Evolutionary conservation across 2,113 vertebrate species (phyloP), one percentile per base, ranked within the genome.

Genomic region (Sturnira hondurensis): DNA sequence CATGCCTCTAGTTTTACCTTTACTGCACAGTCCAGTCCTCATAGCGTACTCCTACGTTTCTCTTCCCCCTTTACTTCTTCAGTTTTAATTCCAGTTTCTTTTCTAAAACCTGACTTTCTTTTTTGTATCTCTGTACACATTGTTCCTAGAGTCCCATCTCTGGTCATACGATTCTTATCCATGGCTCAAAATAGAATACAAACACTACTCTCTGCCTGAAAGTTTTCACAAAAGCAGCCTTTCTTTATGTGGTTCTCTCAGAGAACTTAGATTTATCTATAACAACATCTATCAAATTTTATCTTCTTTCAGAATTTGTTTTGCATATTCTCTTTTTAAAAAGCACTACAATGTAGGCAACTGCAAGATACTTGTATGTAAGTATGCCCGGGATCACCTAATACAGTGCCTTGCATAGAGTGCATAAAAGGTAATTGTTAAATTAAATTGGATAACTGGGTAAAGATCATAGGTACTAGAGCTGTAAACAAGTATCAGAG

Each of bases 331-430:
- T 24, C 22, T 26, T 80, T 90, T 38, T 5, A 8, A 45, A 89
- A 73, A n/a, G 6, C 50, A 85, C 28, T 61, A 1, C 7, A 31
- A 3, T 47, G 0, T 56, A 36, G 31, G 26, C 26, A 76, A 15
- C n/a, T 31, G 41, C 15, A 33, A 7, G 41, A 6, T 45, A n/a
- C 28, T 47, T 24, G 10, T 45, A 7, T 63, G 14, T 14, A 9
- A 33, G 38, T 7, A 4, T 9, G 2, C 8, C 38, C 0, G 5
- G 0, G 9, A 7, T 26, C 11, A 20, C 5, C n/a, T 65, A 67
- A 36, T 9, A 31, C 13, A 68, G 9, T 9, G 4, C 26, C 28
- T 28, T 58, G 38, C 10, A 20, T 58, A 8, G 12, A 24, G 19
- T 54, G 33, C 12, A 36, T 31, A 41, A n/a, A 3, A 41, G 5